Conservation (phyloP, 2,797 vertebrate genomes). For the Lagorchestes hirsutus region DNA sequence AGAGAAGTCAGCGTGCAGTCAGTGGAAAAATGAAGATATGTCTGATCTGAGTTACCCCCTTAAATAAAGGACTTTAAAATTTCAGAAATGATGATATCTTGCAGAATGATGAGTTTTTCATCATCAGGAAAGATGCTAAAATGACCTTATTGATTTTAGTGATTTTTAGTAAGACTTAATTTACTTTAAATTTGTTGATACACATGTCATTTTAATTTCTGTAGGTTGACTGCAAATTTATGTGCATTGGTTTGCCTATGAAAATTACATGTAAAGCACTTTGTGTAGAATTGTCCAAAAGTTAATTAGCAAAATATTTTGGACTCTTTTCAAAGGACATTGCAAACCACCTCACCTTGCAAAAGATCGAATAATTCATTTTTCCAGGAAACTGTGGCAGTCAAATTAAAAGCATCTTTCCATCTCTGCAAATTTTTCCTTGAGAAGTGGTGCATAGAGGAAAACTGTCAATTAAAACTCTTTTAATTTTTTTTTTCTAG, state of each 20-base stretch:
- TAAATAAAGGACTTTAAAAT: neutral
- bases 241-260: neutral
- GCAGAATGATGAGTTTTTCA: neutral
- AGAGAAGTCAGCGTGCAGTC: neutral
- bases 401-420: neutral
- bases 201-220: neutral
- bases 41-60: neutral
- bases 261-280: slow-evolving; percentile 26
- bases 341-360: neutral
- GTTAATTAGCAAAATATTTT: slow-evolving; percentile 15
- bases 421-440: slow-evolving; percentile 8
- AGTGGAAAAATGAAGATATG: neutral
- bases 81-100: neutral
- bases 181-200: neutral
- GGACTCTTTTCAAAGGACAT: neutral
- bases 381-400: neutral
- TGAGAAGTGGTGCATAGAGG: neutral
- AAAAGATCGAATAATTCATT: slow-evolving; percentile 7
- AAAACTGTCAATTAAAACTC: neutral
- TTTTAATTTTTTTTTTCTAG: neutral
- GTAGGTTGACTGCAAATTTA: neutral
- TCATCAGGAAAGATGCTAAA: neutral
- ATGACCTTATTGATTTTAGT: neutral
- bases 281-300: neutral
- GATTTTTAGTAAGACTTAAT: neutral